These are phyloP conservation scores for Psilopogon haemacephalus DNA, from an alignment of 2,113 vertebrate genomes.

Conservation along the genomic window DNA sequence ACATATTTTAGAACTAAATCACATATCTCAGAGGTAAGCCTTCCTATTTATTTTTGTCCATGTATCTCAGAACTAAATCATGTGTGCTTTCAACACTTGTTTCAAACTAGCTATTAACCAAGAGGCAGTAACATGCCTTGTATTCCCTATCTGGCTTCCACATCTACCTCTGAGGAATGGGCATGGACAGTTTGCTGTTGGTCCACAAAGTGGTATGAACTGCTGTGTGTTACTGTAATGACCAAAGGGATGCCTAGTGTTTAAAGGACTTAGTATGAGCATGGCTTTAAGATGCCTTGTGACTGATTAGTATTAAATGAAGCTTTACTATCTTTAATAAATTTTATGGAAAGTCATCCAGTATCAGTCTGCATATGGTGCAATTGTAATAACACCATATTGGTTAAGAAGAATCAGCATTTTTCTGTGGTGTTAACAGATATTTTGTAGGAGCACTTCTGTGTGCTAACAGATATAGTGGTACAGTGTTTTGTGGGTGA, in stretches of 20 bases:
- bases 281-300: neutral
- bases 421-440: neutral
- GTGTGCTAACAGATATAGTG: neutral
- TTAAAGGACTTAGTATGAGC: neutral
- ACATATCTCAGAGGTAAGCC: too few relatives aligned
- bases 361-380: neutral
- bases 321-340: neutral
- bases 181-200: neutral
- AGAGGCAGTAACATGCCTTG: fast-evolving
- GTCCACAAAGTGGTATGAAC: neutral
- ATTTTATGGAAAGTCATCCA: neutral
- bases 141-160: neutral
- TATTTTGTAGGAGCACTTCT: neutral
- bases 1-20: too few relatives aligned
- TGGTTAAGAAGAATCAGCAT: neutral
- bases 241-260: neutral
- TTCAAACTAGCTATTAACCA: neutral
- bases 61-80: neutral
- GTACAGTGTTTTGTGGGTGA: neutral
- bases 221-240: neutral
- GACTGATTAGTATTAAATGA: neutral
- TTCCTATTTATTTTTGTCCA: neutral
- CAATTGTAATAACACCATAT: neutral
- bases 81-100: neutral
- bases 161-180: neutral